A percentile compares a stretch with the other conserved stretches of the same genome.
Conservation (phyloP, 2,888 invertebrate genomes). For the Orchestes rusci region DNA sequence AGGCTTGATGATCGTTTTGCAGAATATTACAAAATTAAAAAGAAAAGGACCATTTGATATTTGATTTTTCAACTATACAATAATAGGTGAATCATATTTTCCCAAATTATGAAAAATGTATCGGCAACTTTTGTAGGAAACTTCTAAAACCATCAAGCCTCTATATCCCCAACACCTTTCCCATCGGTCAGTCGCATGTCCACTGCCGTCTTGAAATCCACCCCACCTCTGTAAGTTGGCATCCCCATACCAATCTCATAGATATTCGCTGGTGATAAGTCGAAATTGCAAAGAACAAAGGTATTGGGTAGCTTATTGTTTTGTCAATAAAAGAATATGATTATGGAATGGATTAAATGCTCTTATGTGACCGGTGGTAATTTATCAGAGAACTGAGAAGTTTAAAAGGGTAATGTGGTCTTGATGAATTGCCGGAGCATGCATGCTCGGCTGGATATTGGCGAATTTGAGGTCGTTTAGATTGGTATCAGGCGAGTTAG, state of each 20-base stretch:
- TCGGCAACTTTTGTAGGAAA: too few relatives aligned
- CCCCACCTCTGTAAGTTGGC: conserved; percentile 23
- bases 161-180: not conserved
- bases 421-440: conserved; percentile 10
- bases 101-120: too few relatives aligned
- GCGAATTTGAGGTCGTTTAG: too few relatives aligned
- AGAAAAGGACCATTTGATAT: not conserved
- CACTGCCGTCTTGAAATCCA: conserved; percentile 38
- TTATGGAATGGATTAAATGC: conserved; percentile 20
- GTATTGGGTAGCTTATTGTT: conserved; percentile 27
- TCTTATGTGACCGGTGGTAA: conserved; percentile 16
- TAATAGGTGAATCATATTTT: too few relatives aligned
- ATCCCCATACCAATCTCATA: conserved; percentile 24
- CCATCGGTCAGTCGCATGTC: conserved; percentile 34
- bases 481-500: too few relatives aligned
- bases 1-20: too few relatives aligned
- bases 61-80: too few relatives aligned
- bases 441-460: too few relatives aligned
- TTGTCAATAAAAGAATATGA: conserved; percentile 26
- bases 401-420: conserved; percentile 8
- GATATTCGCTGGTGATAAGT: conserved; percentile 24
- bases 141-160: too few relatives aligned
- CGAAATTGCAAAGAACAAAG: conserved; percentile 26
- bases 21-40: not conserved
- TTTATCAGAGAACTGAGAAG: conserved; percentile 14